phyloP scores from a whole-genome alignment of 2,888 invertebrate genomes.

The Diarsia mendica region DNA sequence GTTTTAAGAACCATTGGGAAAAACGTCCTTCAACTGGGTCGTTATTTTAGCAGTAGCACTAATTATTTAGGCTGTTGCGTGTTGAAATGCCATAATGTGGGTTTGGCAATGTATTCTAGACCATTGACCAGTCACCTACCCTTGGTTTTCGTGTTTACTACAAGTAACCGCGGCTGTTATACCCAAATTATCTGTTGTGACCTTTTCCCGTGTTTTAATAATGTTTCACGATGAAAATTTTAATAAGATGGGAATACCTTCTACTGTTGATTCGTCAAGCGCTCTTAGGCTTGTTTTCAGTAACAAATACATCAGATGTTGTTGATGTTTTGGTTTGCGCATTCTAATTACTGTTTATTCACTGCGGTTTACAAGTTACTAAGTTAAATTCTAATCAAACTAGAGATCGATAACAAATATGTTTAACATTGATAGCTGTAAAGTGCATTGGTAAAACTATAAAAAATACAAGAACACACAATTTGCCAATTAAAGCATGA shows the following conservation, averaged over 20 bases:
- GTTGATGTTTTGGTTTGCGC: constrained; percentile 43
- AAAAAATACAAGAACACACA: not conserved
- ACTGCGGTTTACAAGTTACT: not conserved
- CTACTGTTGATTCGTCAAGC: constrained; percentile 3
- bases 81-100: constrained; percentile 23
- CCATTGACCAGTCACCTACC: constrained; percentile 23
- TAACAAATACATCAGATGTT: constrained; percentile 1
- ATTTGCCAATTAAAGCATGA: not conserved
- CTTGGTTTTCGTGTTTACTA: constrained; percentile 26
- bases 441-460: constrained; percentile 4
- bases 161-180: not conserved
- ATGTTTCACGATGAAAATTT: not conserved
- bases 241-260: not conserved
- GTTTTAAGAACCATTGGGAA: constrained; percentile 5
- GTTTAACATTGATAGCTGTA: not conserved
- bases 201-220: constrained; percentile 11
- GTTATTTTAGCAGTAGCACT: constrained; percentile 2
- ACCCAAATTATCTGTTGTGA: not conserved
- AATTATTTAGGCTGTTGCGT: constrained; percentile 44
- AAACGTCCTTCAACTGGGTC: constrained; percentile 37
- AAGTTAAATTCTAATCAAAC: not conserved
- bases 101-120: constrained; percentile 32
- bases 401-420: not conserved
- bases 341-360: constrained; percentile 34
- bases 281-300: constrained; percentile 35